Percentiles rank a stretch among this genome's conserved stretches.
These are phyloP conservation scores for Pseudococcus longispinus DNA, from an alignment of 2,888 invertebrate genomes.

Conservation along the genomic window DNA sequence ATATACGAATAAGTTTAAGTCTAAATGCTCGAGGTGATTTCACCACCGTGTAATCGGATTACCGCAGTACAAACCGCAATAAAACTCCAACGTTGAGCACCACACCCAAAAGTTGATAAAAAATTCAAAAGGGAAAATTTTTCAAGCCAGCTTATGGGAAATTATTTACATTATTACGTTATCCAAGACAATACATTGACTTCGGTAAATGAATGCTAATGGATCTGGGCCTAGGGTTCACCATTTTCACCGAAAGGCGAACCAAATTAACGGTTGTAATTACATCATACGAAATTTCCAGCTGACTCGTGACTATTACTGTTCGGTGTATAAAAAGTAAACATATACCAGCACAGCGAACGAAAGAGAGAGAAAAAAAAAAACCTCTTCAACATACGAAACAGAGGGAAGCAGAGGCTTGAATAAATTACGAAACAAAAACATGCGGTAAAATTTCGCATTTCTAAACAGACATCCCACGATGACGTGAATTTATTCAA, in stretches of 20 bases:
- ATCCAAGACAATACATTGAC: background rate
- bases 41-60: background rate
- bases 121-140: background rate
- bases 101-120: background rate
- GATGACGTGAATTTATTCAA: background rate
- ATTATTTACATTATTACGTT: background rate
- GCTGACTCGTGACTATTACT: background rate
- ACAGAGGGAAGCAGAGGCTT: background rate
- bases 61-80: background rate
- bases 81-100: background rate
- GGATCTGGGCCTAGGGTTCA: background rate
- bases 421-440: background rate
- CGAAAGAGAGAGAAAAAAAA: background rate
- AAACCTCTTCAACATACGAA: background rate
- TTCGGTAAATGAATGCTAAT: background rate
- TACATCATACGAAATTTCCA: background rate
- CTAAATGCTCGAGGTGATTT: background rate
- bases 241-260: background rate
- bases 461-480: background rate
- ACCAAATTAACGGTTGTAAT: background rate
- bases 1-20: background rate
- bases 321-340: background rate
- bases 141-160: background rate
- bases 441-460: background rate
- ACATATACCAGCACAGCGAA: background rate